Conservation (phyloP, 2,797 vertebrate genomes). For the Melanitta fusca region DNA sequence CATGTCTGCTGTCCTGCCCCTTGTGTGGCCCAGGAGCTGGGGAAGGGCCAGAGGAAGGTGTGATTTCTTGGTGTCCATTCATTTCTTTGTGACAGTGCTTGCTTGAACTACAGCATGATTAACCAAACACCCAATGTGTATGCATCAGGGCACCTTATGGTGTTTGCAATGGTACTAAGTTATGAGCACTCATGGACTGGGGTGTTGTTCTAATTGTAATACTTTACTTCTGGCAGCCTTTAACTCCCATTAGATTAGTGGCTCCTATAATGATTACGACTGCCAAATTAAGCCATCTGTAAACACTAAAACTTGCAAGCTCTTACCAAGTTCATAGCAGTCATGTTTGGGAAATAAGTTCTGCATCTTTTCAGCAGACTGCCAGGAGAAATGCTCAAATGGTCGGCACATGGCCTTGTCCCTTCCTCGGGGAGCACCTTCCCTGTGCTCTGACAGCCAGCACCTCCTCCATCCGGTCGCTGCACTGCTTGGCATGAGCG, state of each 20-base stretch:
- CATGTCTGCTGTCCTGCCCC: background rate
- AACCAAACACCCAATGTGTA: constrained; percentile 23
- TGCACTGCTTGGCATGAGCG: background rate
- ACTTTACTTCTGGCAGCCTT: constrained; percentile 76
- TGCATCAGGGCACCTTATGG: background rate
- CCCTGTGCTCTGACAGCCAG: background rate
- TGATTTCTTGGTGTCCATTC: background rate
- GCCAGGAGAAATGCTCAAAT: background rate
- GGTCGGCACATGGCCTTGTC: background rate
- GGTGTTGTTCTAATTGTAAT: constrained; percentile 62
- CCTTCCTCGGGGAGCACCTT: background rate
- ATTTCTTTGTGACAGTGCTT: background rate
- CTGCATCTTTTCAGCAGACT: background rate
- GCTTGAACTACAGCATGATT: background rate
- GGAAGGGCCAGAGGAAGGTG: background rate
- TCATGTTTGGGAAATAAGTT: constrained; percentile 55
- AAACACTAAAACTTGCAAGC: constrained; percentile 73
- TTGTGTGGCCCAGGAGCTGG: background rate
- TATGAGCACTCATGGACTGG: constrained; percentile 26
- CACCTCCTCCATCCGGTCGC: rapidly evolving
- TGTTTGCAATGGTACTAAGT: constrained; percentile 32
- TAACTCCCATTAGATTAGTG: constrained; percentile 76
- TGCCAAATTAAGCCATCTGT: constrained; percentile 83
- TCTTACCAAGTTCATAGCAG: constrained; percentile 63
- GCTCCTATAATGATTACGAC: constrained; percentile 72